Evolutionary conservation across 2,888 invertebrate species (phyloP), one percentile per base, ranked within the genome.

Genomic region (Drosophila dives): DNA sequence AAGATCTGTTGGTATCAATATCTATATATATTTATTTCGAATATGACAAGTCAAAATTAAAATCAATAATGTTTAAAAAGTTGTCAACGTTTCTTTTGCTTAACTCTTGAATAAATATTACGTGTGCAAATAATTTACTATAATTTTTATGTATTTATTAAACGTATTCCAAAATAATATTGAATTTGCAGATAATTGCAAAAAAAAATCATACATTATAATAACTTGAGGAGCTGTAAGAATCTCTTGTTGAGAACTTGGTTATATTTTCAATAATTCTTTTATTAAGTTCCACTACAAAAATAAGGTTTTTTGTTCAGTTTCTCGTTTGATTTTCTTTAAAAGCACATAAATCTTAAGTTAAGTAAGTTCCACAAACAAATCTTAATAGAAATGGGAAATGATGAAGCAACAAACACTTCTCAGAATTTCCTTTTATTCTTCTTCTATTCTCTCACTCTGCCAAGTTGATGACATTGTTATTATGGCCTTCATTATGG

Each of bases 381-480:
- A 40, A 40, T 34, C 54, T 36, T 17, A 36, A 56, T 51, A 45
- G 32, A 45, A 45, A 8, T 33, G 42, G 68, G 66, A 79, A 75
- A 64, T 77, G 61, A 67, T 59, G 38, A 20, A 58, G 65, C 75
- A 74, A 69, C 60, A 77, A 45, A 45, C 45, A 62, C 64, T 62
- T 70, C 36, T 29, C 12, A 12, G 10, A 33, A 29, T 38, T n/a
- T 15, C 42, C 23, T 20, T 20, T n/a, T 29, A 7, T 34, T 20
- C 29, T 29, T 29, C 6, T n/a, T 1, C n/a, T 40, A 10, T 38
- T 10, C 7, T 45, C 36, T n/a, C 33, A 53, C 48, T 29, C 42
- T 17, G 23, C 36, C 34, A 67, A 51, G 26, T 59, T 75, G 59
- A 77, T 77, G 76, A 71, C 58, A 75, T 80, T 71, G 67, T 80